Base-by-base conservation (phyloP, 1,140 invertebrate genomes). In the Dufourea novaeangliae region DNA sequence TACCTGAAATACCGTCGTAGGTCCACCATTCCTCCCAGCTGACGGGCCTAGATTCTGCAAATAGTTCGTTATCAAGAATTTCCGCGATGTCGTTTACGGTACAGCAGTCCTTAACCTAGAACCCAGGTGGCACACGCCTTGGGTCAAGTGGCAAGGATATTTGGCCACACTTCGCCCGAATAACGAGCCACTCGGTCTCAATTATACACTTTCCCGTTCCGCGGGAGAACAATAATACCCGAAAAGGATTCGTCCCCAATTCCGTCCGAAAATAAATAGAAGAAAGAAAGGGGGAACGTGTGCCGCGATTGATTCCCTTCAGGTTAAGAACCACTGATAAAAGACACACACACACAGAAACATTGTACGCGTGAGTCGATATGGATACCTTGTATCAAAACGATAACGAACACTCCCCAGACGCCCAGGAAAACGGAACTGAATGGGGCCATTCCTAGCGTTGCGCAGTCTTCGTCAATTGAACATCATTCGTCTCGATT, bases 21-120 rank as follows among this genome's bases (percentile, higher is more conserved):
- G 97, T 97, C 97, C 97, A 98, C 97, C 97, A 98, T 94, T 97
- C 96, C 90, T 98, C 97, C 97, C 97, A 98, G 90, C 96, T 97
- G 82, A 97, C 96, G 52, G 92, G 91, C 83, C 87, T 90, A 39
- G 91, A 92, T 85, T 93, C 92, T 93, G 79, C 72, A 80, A 88
- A 80, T 56, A 70, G 78, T 83, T 86, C 52, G 57, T 84, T 75
- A 74, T 84, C 77, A 84, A 79, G 73, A 69, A 76, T 76, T 37
- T 54, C 39, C 67, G 66, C n/a, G 29, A 83, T 59, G 54, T 79
- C 63, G 64, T 73, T 52, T 79, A 22, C 27, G 56, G 39, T 59
- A 54, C 39, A 78, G 56, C 66, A 54, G 73, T 69, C 80, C 73
- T 76, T 76, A 76, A 76, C 73, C 73, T 59, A 76, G 73, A 76